Evolutionary conservation across 2,113 vertebrate genomes (phyloP), one percentile per base, ranked within the genome.

Genomic region (Eclectus roratus): DNA sequence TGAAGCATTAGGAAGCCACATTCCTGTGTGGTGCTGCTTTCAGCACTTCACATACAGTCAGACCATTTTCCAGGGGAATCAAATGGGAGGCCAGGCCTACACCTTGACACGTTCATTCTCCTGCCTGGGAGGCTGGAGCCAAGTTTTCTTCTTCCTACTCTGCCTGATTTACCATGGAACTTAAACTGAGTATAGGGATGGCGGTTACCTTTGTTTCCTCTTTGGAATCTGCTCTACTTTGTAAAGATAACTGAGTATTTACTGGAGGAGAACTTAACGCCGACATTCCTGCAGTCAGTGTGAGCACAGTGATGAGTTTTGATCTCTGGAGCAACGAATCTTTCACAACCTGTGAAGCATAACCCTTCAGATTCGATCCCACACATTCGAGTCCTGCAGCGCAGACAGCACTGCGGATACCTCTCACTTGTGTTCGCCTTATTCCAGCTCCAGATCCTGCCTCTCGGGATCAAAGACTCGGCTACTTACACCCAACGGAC

Each of bases 271-370:
- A 13, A n/a, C 9, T 21, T 18, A 14, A 41, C 66, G 25, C 15
- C 14, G 3, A 31, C 20, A 21, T 4, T 56, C 13, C 55, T 3
- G 44, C 35, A 27, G 20, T 1, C 17, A 37, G 12, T 0, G 4
- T 3, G 16, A 37, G 11, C 13, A 3, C 13, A 27, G 11, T 3
- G 6, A 9, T 3, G 0, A 1, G 7, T 8, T 9, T 25, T 28
- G 31, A 0, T 5, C 18, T 23, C 43, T 5, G 27, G 19, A 64
- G 10, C 52, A 28, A 13, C 0, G 7, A 7, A 19, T 1, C 17
- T 8, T 7, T 10, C 18, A 16, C 14, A 11, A 21, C 4, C 7
- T 12, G 37, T 5, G 21, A 47, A 8, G 49, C 61, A 14, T 6
- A 65, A 21, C 24, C 14, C 53, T 29, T 3, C 39, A 3, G 24